Conservation (phyloP, 2,113 vertebrate genomes). For the Taurulus bubalis region DNA sequence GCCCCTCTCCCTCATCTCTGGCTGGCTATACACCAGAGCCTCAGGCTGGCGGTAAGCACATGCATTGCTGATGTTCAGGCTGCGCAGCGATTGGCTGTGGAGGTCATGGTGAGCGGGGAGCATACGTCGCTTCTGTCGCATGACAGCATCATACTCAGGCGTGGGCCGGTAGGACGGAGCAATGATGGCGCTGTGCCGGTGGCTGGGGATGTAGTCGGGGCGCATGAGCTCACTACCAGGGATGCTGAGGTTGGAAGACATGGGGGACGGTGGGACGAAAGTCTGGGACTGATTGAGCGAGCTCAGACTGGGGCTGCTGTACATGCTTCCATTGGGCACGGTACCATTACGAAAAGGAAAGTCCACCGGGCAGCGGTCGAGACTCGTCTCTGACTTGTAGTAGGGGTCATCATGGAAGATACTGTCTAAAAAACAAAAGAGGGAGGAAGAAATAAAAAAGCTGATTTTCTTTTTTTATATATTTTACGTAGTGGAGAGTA, state of each 20-base stretch:
- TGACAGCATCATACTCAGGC: slow-evolving; percentile 95
- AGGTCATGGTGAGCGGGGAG: slow-evolving; percentile 86
- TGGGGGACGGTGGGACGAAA: slow-evolving; percentile 91
- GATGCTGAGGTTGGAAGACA: slow-evolving; percentile 96
- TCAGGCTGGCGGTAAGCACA: slow-evolving; percentile 93
- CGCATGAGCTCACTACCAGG: slow-evolving; percentile 94
- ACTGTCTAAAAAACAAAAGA: slow-evolving; percentile 84
- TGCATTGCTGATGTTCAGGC: slow-evolving; percentile 93
- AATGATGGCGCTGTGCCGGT: slow-evolving; percentile 95
- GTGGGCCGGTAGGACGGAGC: slow-evolving; percentile 96
- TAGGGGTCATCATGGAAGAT: slow-evolving; percentile 96
- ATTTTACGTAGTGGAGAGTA: not conserved
- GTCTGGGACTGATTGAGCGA: slow-evolving; percentile 95
- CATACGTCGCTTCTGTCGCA: slow-evolving; percentile 92
- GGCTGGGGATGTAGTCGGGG: slow-evolving; percentile 93
- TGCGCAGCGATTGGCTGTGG: slow-evolving; percentile 95
- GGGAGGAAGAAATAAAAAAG: not conserved
- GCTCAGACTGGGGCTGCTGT: slow-evolving; percentile 93
- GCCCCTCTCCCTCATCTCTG: slow-evolving; percentile 92
- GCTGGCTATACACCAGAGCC: slow-evolving; percentile 95
- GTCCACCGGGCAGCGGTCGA: slow-evolving; percentile 88
- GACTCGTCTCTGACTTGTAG: slow-evolving; percentile 93
- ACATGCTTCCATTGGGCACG: slow-evolving; percentile 93
- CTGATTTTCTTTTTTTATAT: not conserved
- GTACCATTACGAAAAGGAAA: slow-evolving; percentile 91